Evolutionary conservation across 2,113 vertebrate genomes (phyloP), one percentile per base, ranked within the genome.

Genomic region (Struthio camelus): DNA sequence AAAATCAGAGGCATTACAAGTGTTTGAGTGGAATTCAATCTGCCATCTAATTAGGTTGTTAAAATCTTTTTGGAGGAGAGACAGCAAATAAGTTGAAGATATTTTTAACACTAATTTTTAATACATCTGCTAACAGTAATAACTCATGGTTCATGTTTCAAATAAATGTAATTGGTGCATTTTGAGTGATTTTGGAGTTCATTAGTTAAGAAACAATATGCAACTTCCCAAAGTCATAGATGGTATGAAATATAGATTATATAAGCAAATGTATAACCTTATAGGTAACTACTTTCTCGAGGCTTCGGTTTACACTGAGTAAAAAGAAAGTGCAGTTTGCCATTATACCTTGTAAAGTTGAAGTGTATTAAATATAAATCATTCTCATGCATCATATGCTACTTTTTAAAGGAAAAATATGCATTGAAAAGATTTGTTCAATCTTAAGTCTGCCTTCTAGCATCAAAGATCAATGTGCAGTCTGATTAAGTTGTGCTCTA

Each of bases 401-500:
- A 50, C 79, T 96, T 98, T 97, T 96, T 81, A 97, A 96, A 97
- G 64, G 92, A 87, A 97, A 96, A 97, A 97, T 95, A 97, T 96
- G 89, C 94, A 97, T 97, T 97, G 67, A 96, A 97, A 92, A 97
- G 92, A 96, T 97, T 93, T 96, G 91, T 82, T 97, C 96, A 92
- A 91, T 98, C 97, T 95, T 80, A 91, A 85, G 58, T 94, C 93
- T 98, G 93, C 90, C 95, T 98, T 94, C 82, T 90, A 95, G 91
- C 89, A 94, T 97, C 97, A 97, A 85, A 97, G 98, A 98, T 98
- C 98, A 98, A 98, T 98, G 97, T 97, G 81, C 95, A 96, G 87
- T 97, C 97, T 98, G 98, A 98, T 98, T 98, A 98, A 98, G 97
- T 97, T 98, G 97, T 97, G 97, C 97, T 97, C 96, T 97, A 97